Evolutionary conservation across 2,797 vertebrate genomes (phyloP).

Genomic region (Erethizon dorsatum): DNA sequence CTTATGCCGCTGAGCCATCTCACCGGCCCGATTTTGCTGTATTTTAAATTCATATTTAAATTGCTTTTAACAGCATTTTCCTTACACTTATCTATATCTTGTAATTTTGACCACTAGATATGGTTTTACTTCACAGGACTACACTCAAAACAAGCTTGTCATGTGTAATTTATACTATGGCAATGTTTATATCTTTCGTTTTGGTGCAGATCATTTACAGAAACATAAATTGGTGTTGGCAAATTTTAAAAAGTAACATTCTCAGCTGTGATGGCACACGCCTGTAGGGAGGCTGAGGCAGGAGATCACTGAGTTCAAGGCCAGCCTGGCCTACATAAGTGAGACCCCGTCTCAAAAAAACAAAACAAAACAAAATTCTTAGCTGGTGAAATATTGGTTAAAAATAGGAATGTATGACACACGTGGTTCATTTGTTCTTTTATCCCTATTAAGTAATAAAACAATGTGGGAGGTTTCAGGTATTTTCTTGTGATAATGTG

Average conservation of each 20-base stretch:
- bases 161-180: background rate
- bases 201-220: constrained; percentile 20
- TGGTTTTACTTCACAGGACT: background rate
- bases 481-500: background rate
- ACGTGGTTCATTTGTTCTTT: background rate
- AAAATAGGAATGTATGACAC: constrained; percentile 17
- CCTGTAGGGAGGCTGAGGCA: background rate
- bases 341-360: background rate
- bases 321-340: background rate
- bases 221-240: background rate
- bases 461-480: background rate
- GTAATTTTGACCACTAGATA: background rate
- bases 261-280: background rate
- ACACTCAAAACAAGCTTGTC: background rate
- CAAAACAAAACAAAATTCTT: background rate
- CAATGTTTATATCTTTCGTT: constrained; percentile 13
- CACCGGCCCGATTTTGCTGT: background rate
- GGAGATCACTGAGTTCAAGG: background rate
- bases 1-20: no score
- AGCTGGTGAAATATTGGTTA: background rate
- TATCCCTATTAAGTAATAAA: constrained; percentile 5
- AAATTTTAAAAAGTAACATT: constrained; percentile 53
- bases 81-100: background rate
- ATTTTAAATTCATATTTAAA: constrained; percentile 36
- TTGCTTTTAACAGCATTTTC: background rate